A percentile compares a stretch with the other conserved stretches of the same genome.
phyloP scores from a whole-genome alignment of 2,888 invertebrate genomes.

The Leptopilina drosophilae region DNA sequence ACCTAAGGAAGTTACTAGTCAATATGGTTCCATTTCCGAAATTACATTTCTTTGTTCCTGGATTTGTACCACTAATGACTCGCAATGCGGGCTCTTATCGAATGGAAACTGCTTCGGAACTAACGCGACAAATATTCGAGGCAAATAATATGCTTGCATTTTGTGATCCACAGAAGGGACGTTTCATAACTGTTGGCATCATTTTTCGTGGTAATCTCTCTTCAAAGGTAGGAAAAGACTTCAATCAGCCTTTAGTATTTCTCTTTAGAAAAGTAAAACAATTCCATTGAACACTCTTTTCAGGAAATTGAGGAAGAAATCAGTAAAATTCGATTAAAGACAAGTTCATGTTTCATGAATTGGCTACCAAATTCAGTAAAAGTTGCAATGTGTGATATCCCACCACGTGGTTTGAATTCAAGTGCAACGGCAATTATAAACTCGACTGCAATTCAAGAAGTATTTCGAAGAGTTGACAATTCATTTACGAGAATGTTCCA shows the following conservation, averaged over 20 bases:
- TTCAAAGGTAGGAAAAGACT: slow-evolving; percentile 38
- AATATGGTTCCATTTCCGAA: slow-evolving; percentile 98
- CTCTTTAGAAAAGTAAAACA: no score
- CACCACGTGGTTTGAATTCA: slow-evolving; percentile 88
- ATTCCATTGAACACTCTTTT: neutral
- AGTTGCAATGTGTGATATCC: slow-evolving; percentile 89
- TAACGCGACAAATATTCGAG: slow-evolving; percentile 88
- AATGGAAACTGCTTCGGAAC: slow-evolving; percentile 85
- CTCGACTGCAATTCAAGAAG: slow-evolving; percentile 91
- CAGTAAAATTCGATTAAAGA: slow-evolving; percentile 82
- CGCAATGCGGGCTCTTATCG: slow-evolving; percentile 84
- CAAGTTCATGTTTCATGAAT: slow-evolving; percentile 82
- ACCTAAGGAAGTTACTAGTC: slow-evolving; percentile 91
- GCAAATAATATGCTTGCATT: slow-evolving; percentile 89
- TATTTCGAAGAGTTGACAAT: slow-evolving; percentile 92
- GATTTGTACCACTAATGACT: slow-evolving; percentile 86
- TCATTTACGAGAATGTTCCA: slow-evolving; percentile 97
- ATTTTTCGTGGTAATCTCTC: slow-evolving; percentile 85
- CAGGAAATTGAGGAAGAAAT: slow-evolving; percentile 87
- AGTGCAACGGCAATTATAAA: slow-evolving; percentile 93
- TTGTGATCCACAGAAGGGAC: slow-evolving; percentile 85
- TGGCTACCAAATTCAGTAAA: slow-evolving; percentile 92
- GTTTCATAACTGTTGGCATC: slow-evolving; percentile 85
- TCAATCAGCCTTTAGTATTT: no score
- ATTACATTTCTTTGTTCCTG: slow-evolving; percentile 93